Evolutionary conservation across 2,888 invertebrate genomes (phyloP).

Genomic region (Desoria tigrina): DNA sequence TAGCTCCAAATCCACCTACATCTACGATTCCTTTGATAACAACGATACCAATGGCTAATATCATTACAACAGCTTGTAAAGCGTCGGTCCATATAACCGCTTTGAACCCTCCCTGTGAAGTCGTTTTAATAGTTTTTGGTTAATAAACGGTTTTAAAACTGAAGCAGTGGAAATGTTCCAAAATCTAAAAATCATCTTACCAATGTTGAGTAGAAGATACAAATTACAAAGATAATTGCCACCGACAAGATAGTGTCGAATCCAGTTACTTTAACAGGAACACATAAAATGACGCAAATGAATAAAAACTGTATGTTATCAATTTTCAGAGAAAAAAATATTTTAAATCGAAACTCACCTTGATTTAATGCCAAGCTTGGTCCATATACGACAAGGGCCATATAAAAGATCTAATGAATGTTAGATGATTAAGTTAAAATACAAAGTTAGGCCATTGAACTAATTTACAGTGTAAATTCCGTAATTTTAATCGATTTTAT

Average conservation of each 20-base stretch:
- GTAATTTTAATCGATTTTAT: neutral
- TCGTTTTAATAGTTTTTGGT: neutral
- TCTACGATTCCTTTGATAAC: slow-evolving; percentile 42
- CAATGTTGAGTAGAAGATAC: slow-evolving; percentile 44
- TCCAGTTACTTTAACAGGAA: slow-evolving; percentile 66
- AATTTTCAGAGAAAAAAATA: no score
- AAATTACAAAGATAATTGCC: slow-evolving; percentile 64
- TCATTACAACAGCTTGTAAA: slow-evolving; percentile 45
- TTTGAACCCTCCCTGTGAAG: slow-evolving; percentile 42
- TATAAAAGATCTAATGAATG: slow-evolving; percentile 43
- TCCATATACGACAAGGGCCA: slow-evolving; percentile 69
- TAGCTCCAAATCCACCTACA: slow-evolving; percentile 37
- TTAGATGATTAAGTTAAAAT: neutral
- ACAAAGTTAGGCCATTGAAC: neutral
- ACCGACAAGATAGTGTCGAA: slow-evolving; percentile 67
- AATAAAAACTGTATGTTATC: no score
- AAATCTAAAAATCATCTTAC: slow-evolving; percentile 13
- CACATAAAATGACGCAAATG: neutral
- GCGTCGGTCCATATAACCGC: slow-evolving; percentile 49
- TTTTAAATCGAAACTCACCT: slow-evolving; percentile 60
- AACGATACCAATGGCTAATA: slow-evolving; percentile 36
- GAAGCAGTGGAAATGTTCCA: no score
- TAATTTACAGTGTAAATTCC: no score
- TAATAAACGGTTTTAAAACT: slow-evolving; percentile 10
- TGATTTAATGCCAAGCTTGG: slow-evolving; percentile 65